phyloP scores from a whole-genome alignment of 2,113 vertebrate genomes.

The Siniperca knerii region DNA sequence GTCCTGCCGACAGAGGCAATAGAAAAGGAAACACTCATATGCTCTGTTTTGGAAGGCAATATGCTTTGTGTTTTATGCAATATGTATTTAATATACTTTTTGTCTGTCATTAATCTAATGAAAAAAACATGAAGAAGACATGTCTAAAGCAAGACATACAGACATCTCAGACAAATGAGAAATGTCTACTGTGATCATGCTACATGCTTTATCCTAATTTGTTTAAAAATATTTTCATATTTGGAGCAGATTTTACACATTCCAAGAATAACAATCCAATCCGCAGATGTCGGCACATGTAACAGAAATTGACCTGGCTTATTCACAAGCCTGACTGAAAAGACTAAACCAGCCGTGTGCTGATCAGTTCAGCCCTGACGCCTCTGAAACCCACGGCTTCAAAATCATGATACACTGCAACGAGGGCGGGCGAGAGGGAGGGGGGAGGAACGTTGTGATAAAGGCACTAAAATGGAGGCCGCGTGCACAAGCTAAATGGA shows the following conservation, averaged over 20 bases:
- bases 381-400: slow-evolving; percentile 47
- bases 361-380: slow-evolving; percentile 58
- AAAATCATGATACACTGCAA: slow-evolving; percentile 48
- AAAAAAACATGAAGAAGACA: neutral
- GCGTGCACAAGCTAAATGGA: slow-evolving; percentile 74
- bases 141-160: neutral
- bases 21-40: neutral
- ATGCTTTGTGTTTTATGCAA: no score
- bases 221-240: slow-evolving; percentile 10
- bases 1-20: neutral
- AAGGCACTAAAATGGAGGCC: slow-evolving; percentile 62
- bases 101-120: neutral
- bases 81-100: neutral
- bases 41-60: neutral
- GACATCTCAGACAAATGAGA: neutral
- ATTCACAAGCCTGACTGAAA: slow-evolving; percentile 52
- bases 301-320: slow-evolving; percentile 54
- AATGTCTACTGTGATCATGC: neutral
- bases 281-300: slow-evolving; percentile 54
- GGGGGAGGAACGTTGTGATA: neutral
- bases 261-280: slow-evolving; percentile 24
- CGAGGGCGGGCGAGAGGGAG: neutral
- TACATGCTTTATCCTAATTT: slow-evolving; percentile 2
- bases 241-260: slow-evolving; percentile 23
- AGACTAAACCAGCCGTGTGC: slow-evolving; percentile 54